Evolutionary conservation across 2,888 invertebrate species (phyloP), one percentile per base, ranked within the genome.

Genomic region (Drosophila birchii): DNA sequence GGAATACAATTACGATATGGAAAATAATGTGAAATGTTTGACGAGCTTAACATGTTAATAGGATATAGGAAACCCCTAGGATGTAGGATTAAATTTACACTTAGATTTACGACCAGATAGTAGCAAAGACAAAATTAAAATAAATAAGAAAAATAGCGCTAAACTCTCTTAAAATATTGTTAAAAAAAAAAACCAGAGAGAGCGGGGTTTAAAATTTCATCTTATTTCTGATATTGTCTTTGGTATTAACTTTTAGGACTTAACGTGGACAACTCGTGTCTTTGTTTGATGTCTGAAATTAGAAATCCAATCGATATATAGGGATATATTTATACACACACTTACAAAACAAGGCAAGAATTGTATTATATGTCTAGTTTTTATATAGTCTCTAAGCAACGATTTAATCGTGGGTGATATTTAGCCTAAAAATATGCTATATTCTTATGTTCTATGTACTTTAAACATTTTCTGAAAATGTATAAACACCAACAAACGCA

Each of bases 391-490:
- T 86, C 34, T 89, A 87, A 87, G 89, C 81, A 89, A 85, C 91
- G 91, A 92, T 92, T 85, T 86, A 91, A 91, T 92, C 91, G 91
- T 92, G 91, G 91, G 91, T 92, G 91, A 92, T 92, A 92, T 92
- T 91, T 92, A 92, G 91, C 91, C 88, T 90, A 90, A 87, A 89
- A 90, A 90, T 84, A 88, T 87, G 80, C 83, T 85, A 90, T 86
- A 88, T 88, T 84, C 84, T 84, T 84, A 84, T 89, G 83, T 84
- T 84, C 89, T 84, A 88, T 75, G 89, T 83, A 84, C 89, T 89
- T 89, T 84, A 89, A 72, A 74, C 86, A 88, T 89, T 86, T 86
- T 89, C 81, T 78, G 88, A 86, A 89, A 86, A 89, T 86, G 86
- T 86, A 75, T 72, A 82, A 71, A 61, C 57, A 54, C 55, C 51